These are phyloP conservation scores for Formica exsecta DNA, from an alignment of 1,140 invertebrate species.

Conservation along the genomic window DNA sequence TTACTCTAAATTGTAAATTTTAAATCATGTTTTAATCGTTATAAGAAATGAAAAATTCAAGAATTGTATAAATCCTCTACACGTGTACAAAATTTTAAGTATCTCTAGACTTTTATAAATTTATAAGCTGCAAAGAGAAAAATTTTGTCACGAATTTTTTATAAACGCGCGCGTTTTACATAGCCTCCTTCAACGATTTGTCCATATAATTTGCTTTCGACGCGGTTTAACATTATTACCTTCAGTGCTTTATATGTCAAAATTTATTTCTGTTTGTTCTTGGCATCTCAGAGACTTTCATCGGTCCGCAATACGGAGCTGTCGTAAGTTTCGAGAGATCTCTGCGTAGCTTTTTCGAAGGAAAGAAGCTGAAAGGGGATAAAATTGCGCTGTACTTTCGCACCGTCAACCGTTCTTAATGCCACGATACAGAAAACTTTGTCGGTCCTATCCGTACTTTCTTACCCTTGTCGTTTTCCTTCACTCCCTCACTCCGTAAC, in stretches of 20 bases:
- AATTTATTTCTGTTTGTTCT: slow-evolving; percentile 9
- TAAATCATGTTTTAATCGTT: not conserved
- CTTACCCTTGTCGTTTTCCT: slow-evolving; percentile 3
- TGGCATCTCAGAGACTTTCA: not conserved
- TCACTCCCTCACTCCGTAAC: not conserved
- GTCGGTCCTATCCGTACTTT: slow-evolving; percentile 41
- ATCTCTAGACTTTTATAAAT: not conserved
- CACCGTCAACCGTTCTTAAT: slow-evolving; percentile 69
- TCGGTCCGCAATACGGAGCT: slow-evolving; percentile 37
- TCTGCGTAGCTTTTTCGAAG: slow-evolving; percentile 25
- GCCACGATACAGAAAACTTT: slow-evolving; percentile 64
- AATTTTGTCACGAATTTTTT: not conserved
- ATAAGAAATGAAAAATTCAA: not conserved
- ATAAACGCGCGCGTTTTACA: not conserved
- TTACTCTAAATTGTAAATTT: not conserved
- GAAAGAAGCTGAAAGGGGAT: not conserved
- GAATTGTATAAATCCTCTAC: not conserved
- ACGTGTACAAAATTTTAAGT: not conserved
- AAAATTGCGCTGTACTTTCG: slow-evolving; percentile 72
- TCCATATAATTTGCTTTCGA: not conserved
- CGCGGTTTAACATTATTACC: slow-evolving; percentile 16
- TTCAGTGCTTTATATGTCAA: slow-evolving; percentile 13
- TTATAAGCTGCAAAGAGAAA: not conserved
- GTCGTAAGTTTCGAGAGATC: slow-evolving; percentile 50
- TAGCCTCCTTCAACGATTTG: not conserved